Evolutionary conservation across 2,888 invertebrate species (phyloP).

Genomic region (Agrochola lychnidis): DNA sequence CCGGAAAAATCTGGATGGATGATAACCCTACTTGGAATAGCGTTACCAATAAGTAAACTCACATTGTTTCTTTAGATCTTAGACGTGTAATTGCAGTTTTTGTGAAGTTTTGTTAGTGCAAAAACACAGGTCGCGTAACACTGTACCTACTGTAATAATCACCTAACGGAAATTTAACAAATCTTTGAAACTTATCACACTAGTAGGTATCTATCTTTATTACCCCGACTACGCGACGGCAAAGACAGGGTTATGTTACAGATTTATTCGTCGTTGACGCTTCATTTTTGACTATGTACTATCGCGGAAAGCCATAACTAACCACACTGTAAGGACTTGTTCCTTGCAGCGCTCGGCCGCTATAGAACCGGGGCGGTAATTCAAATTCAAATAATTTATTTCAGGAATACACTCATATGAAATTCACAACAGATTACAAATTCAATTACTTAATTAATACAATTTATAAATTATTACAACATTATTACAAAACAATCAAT

Average conservation of each 20-base stretch:
- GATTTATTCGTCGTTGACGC: neutral
- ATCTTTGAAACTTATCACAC: neutral
- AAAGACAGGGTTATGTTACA: neutral
- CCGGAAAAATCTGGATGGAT: too few relatives aligned
- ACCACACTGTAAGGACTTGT: too few relatives aligned
- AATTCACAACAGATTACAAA: too few relatives aligned
- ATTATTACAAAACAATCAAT: too few relatives aligned
- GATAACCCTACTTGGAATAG: neutral
- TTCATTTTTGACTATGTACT: neutral
- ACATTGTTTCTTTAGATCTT: conserved; percentile 17
- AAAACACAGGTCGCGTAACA: neutral
- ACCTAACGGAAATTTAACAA: too few relatives aligned
- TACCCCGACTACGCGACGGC: neutral
- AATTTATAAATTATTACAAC: too few relatives aligned
- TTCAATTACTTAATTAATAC: too few relatives aligned
- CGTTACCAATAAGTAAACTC: conserved; percentile 24
- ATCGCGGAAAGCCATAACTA: too few relatives aligned
- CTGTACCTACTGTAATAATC: neutral
- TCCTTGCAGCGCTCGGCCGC: too few relatives aligned
- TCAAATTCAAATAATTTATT: too few relatives aligned
- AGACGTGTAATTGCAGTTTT: conserved; percentile 13
- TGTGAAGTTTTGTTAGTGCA: neutral
- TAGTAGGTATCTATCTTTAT: neutral
- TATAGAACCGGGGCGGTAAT: too few relatives aligned
- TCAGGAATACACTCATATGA: too few relatives aligned